A percentile compares a stretch with the other conserved stretches of the same genome.
These are phyloP conservation scores for Solen grandis DNA, from an alignment of 1,140 invertebrate species.

Conservation along the genomic window DNA sequence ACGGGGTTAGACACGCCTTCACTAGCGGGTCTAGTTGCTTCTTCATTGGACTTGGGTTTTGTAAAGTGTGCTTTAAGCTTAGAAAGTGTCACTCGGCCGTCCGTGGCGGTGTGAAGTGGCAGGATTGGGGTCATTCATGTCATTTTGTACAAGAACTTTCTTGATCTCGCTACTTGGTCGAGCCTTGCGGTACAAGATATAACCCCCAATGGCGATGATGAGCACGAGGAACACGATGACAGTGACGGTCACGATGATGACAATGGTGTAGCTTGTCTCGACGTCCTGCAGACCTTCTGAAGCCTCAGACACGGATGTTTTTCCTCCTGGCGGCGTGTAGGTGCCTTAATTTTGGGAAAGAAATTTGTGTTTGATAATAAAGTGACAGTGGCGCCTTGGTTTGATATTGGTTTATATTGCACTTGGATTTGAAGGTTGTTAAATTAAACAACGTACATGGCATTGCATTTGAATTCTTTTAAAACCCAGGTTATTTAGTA, in stretches of 20 bases:
- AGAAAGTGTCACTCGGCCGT: constrained; percentile 48
- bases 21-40: not conserved
- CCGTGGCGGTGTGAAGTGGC: not conserved
- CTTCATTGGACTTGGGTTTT: constrained; percentile 36
- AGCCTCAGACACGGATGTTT: not conserved
- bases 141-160: constrained; percentile 51
- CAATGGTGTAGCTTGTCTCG: constrained; percentile 20
- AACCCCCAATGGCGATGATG: constrained; percentile 39
- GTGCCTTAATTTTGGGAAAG: too few species aligned
- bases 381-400: too few species aligned
- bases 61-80: constrained; percentile 55
- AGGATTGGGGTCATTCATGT: constrained; percentile 48
- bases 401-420: too few species aligned
- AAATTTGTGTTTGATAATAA: too few species aligned
- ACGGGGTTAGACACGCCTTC: constrained; percentile 48
- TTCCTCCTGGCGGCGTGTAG: too few species aligned
- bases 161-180: constrained; percentile 46
- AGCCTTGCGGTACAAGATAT: constrained; percentile 28
- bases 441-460: too few species aligned
- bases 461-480: too few species aligned
- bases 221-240: constrained; percentile 40
- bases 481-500: too few species aligned
- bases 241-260: constrained; percentile 50
- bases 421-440: too few species aligned
- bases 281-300: too few species aligned